Percentiles rank a stretch among this genome's conserved stretches.
Evolutionary conservation across 2,888 invertebrate genomes (phyloP).

Genomic region (Tetanocera ferruginea): DNA sequence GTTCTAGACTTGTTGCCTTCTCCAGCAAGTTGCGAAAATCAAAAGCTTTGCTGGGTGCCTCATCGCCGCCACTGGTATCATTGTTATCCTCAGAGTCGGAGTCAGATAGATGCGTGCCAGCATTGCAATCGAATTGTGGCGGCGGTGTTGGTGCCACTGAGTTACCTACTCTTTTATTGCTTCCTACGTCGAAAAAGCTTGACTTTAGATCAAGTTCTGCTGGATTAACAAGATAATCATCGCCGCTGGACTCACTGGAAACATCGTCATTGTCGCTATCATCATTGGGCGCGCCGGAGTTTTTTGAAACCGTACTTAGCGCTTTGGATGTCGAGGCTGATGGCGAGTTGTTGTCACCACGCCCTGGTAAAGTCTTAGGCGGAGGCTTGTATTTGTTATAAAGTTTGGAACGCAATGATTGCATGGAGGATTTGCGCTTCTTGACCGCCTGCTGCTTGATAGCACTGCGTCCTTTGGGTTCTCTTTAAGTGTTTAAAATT

Average conservation of each 20-base stretch:
- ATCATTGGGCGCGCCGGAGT: slow-evolving; percentile 63
- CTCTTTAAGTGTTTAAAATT: slow-evolving; percentile 15
- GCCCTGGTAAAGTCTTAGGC: slow-evolving; percentile 60
- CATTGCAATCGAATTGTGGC: slow-evolving; percentile 67
- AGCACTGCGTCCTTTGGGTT: slow-evolving; percentile 46
- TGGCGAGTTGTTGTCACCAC: slow-evolving; percentile 57
- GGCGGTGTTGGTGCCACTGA: slow-evolving; percentile 51
- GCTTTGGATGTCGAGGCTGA: slow-evolving; percentile 56
- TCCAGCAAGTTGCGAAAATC: slow-evolving; percentile 72
- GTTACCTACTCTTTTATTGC: slow-evolving; percentile 27
- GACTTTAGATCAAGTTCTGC: slow-evolving; percentile 73
- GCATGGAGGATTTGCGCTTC: slow-evolving; percentile 59
- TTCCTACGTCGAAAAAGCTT: slow-evolving; percentile 70
- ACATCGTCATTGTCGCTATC: slow-evolving; percentile 49
- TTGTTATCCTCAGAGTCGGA: slow-evolving; percentile 63
- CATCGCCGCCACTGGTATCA: slow-evolving; percentile 50
- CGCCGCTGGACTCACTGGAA: slow-evolving; percentile 69
- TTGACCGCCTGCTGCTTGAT: slow-evolving; percentile 56
- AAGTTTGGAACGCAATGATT: slow-evolving; percentile 61
- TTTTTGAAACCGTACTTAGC: slow-evolving; percentile 60
- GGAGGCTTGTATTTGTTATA: slow-evolving; percentile 66
- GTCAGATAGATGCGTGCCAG: slow-evolving; percentile 63
- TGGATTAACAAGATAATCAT: slow-evolving; percentile 72
- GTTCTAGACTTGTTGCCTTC: slow-evolving; percentile 75
- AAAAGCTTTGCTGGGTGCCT: slow-evolving; percentile 55